Base-by-base conservation (phyloP, 37 sponge, comb jelly and placozoan species). In the Diacarnus erythraeanus region DNA sequence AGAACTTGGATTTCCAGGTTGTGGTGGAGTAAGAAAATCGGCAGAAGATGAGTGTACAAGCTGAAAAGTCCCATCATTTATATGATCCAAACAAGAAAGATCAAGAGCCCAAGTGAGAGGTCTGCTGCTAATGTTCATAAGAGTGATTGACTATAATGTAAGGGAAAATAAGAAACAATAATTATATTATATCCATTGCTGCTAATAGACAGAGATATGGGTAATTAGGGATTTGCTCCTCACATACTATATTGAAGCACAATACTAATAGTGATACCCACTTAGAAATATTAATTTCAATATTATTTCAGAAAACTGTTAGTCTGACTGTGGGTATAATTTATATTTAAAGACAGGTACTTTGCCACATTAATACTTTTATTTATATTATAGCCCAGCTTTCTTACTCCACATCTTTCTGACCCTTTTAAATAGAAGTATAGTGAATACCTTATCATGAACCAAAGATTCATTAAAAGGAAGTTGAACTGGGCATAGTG, bases 41-140 rank as follows among this genome's bases (percentile, higher is more conserved):
- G 35, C 69, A 43, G 66, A 31, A n/a, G 69, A 43, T 20, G 81
- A 76, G 23, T 74, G 71, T 20, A 72, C 35, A 38, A 88, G 72
- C 30, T 41, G 26, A 57, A 88, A 88, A 27, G 79, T 88, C 15
- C 79, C 76, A 74, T 83, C 79, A 18, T 63, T 59, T 22, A 83
- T 6, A 71, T 74, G 33, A 38, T 25, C 10, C 6, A 25, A 56
- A 9, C 42, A 75, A 44, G 57, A 43, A 22, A 18, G 37, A 20
- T 59, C 75, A 38, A 87, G 61, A 15, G 70, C 40, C 89, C 89
- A 88, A 8, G 79, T 58, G 1, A 83, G 56, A 57, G 79, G 57
- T 26, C 77, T 34, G 22, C 59, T 43, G 43, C 89, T 71, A 17
- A 65, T 64, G 33, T 88, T 88, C 12, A 21, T 61, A 57, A 88